Base-by-base conservation (phyloP, 2,113 vertebrate species). In the Atherinomorus stipes region DNA sequence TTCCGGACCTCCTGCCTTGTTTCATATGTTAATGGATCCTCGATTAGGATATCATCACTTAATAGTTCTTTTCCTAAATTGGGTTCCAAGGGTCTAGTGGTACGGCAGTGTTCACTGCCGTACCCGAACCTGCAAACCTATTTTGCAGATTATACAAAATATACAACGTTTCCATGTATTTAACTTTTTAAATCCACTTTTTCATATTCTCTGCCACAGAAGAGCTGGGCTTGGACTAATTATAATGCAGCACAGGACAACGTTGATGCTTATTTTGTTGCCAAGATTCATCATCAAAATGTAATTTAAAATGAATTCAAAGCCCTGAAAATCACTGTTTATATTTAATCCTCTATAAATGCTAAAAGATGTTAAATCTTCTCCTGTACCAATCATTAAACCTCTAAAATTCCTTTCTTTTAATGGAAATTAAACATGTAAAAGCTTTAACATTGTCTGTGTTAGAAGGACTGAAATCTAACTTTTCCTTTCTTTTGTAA, bases 261-360 rank as follows among this genome's bases (percentile, higher is more conserved):
- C 50, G 72, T 28, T 6, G 40, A 23, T 42, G 13, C 23, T 69
- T 44, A 37, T 72, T 59, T 11, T 47, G 38, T 12, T 64, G 44
- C 15, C 5, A 8, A 16, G 26, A 0, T 51, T 12, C 19, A 37
- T 63, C 56, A 15, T 65, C 3, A 66, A 54, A 1, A 73, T 40
- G 60, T 12, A 12, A 13, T 57, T 8, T 21, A 47, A 53, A n/a
- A 44, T 1, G 16, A 31, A 64, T 61, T 28, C 62, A 18, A 47
- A 45, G 1, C 13, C 34, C 22, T 47, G 23, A 21, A 74, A 80
- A 58, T 53, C 10, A 31, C 19, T 26, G 44, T 45, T 4, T 19
- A 26, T 26, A 8, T 71, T 26, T 64, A 28, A 45, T 21, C n/a
- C n/a, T n/a, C n/a, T n/a, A n/a, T n/a, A n/a, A n/a, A n/a, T n/a